Evolutionary conservation across 2,113 vertebrate genomes (phyloP).

Genomic region (Ellobius talpinus): DNA sequence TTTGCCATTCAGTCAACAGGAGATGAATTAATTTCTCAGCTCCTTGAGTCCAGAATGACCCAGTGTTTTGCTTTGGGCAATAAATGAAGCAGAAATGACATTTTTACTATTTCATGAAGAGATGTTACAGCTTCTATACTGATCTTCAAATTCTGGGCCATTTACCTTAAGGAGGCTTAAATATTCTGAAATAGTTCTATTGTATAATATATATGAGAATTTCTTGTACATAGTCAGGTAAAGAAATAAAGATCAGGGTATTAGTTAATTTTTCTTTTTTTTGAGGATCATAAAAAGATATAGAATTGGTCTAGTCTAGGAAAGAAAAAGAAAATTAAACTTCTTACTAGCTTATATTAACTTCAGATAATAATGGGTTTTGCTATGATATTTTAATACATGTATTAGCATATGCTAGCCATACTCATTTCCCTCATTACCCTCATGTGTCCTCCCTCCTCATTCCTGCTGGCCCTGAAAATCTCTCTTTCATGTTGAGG

Average conservation of each 20-base stretch:
- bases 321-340: not conserved
- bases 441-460: not conserved
- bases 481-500: not conserved
- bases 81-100: not conserved
- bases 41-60: not conserved
- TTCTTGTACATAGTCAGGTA: accelerated
- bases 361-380: not conserved
- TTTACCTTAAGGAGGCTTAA: not conserved
- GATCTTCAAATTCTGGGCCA: not conserved
- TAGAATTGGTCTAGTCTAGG: not conserved
- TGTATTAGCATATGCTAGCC: not conserved
- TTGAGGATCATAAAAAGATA: not conserved
- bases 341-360: not conserved
- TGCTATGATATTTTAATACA: not conserved
- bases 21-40: not conserved
- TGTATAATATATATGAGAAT: not conserved
- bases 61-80: not conserved
- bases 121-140: not conserved
- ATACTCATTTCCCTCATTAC: not conserved
- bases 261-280: not conserved
- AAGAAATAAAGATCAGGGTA: not conserved
- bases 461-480: not conserved
- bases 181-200: not conserved
- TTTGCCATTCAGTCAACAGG: not conserved
- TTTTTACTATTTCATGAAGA: not conserved